phyloP scores from a whole-genome alignment of 2,797 vertebrate species.

The Xiphophorus birchmanni region DNA sequence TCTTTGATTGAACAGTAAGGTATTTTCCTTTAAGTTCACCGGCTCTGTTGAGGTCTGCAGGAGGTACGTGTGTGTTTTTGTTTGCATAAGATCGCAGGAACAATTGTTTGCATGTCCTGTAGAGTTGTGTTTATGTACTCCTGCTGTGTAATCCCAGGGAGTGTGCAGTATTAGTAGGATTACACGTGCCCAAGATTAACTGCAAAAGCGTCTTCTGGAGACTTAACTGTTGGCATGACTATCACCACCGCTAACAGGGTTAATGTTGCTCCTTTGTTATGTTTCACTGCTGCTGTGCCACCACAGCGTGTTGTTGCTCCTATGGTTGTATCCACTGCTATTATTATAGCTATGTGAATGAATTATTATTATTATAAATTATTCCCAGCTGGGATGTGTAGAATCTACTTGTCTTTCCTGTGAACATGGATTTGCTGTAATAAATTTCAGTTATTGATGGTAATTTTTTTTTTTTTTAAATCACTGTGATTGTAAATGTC shows the following conservation, averaged over 20 bases:
- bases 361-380: background rate
- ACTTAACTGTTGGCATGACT: slow-evolving; percentile 13
- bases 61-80: background rate
- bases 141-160: slow-evolving; percentile 5
- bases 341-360: background rate
- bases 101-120: background rate
- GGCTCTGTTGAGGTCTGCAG: slow-evolving; percentile 19
- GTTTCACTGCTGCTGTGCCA: background rate
- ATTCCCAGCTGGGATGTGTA: background rate
- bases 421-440: background rate
- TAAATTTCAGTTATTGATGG: too few relatives aligned
- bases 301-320: background rate
- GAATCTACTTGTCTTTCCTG: background rate
- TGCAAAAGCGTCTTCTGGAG: slow-evolving; percentile 56
- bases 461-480: too few relatives aligned
- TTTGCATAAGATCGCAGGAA: background rate
- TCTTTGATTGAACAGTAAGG: background rate
- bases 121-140: background rate
- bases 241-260: background rate
- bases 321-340: background rate
- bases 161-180: slow-evolving; percentile 61
- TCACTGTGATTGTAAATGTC: too few relatives aligned
- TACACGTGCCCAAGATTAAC: slow-evolving; percentile 58
- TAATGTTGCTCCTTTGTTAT: slow-evolving; percentile 7
- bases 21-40: slow-evolving; percentile 1